These are phyloP conservation scores for Orestias chungarensis DNA, from an alignment of 2,797 vertebrate genomes.

Conservation along the genomic window DNA sequence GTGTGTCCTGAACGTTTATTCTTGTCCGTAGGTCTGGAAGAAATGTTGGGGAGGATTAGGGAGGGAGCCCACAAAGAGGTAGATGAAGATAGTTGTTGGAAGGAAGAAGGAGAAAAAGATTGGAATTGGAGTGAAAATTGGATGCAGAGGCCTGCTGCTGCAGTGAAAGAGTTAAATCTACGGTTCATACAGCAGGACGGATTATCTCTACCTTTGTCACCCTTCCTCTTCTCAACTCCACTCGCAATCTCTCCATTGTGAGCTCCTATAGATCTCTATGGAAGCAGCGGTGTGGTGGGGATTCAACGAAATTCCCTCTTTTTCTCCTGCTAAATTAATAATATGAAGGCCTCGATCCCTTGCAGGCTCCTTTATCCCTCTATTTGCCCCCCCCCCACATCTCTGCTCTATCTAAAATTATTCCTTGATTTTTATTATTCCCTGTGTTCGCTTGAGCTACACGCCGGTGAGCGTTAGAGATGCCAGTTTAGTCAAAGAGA, in stretches of 20 bases:
- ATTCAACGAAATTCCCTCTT: constrained; percentile 63
- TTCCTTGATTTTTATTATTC: constrained; percentile 73
- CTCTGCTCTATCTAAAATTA: constrained; percentile 60
- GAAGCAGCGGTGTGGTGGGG: constrained; percentile 52
- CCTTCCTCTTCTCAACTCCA: constrained; percentile 48
- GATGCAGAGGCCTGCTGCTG: constrained; percentile 32
- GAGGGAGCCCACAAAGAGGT: constrained; percentile 54
- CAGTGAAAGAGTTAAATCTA: constrained; percentile 73
- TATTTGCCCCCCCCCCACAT: constrained; percentile 45
- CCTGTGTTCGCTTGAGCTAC: constrained; percentile 59
- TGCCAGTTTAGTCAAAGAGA: constrained; percentile 46
- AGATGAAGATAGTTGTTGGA: constrained; percentile 51
- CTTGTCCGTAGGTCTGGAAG: constrained; percentile 64
- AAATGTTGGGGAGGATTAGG: constrained; percentile 64
- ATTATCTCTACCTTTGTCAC: constrained; percentile 75
- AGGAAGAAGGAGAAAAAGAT: constrained; percentile 16
- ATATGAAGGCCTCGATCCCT: constrained; percentile 73
- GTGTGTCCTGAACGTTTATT: constrained; percentile 54
- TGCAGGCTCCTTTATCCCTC: constrained; percentile 72
- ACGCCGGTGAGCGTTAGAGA: constrained; percentile 30
- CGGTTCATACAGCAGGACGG: constrained; percentile 65
- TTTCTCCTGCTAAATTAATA: constrained; percentile 76
- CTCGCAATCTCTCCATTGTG: constrained; percentile 72
- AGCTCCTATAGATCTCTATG: constrained; percentile 58
- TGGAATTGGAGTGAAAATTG: constrained; percentile 36